Base-by-base conservation (phyloP, 2,797 vertebrate species). In the Anguilla anguilla region DNA sequence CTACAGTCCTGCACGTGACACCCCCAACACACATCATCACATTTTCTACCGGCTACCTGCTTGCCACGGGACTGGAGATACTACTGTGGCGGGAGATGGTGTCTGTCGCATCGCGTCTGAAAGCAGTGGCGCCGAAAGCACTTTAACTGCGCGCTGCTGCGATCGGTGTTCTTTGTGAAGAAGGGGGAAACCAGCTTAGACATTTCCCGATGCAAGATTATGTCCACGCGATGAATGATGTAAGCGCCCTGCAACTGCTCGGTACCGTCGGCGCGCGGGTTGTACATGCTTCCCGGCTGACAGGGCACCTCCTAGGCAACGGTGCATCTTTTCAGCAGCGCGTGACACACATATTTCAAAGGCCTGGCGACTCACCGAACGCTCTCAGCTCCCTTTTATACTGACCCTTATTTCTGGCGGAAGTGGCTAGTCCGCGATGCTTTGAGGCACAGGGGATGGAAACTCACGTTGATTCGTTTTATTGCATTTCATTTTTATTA, bases 211-310 rank as follows among this genome's bases (percentile, higher is more conserved):
- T 28, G 67, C 17, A 64, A 64, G 2, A 46, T 86, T 55, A 51
- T 53, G 86, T 77, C 55, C 81, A 77, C 77, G 61, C 59, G 57
- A 51, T 22, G 81, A 83, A 79, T 87, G 86, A 87, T 79, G 86
- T 79, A 87, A 79, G 55, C 86, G 39, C 81, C 57, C 86, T 82
- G 86, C 86, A 87, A 87, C 77, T 64, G 86, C 59, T 49, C 7
- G 25, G 77, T 74, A 39, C 31, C 28, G 57, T 82, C 86, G 28
- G 69, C 74, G 39, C 31, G 72, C 69, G 15, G 69, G 22, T 19
- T 55, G 86, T 72, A 86, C 19, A 55, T 49, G 11, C 39, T 82
- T 39, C 55, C 53, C 51, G 19, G 46, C 35, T 74, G 28, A 39
- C 72, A 17, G 72, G 17, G 10, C n/a, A 67, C 72, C 11, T 74